Evolutionary conservation across 2,797 vertebrate species (phyloP), one percentile per base, ranked within the genome.

Genomic region (Yasuhikotakia modesta): DNA sequence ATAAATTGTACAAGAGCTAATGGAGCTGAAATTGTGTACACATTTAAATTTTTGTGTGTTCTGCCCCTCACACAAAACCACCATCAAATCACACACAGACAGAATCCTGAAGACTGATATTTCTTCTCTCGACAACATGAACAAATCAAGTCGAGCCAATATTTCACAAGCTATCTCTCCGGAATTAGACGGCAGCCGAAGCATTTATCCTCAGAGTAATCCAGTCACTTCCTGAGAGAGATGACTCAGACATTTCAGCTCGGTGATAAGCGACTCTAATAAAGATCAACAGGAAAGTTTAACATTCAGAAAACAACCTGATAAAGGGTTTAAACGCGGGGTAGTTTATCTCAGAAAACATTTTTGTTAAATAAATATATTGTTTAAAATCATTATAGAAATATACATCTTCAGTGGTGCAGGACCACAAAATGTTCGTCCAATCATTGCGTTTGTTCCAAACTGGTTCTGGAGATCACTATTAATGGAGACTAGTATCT

Each of bases 181-280:
- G 78, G 75, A 80, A 78, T 69, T 82, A 84, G 65, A 74, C 78
- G 52, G 73, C 65, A 76, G 70, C 79, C 50, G 53, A 78, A 81
- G 76, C 73, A 81, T 79, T 84, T 81, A 79, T 84, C 69, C 77
- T 84, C 39, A 4, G 35, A 70, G 70, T 63, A 73, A 79, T 84
- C 82, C 68, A 79, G 77, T 70, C 65, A 70, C 74, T 77, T 16
- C 53, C 24, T 72, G 70, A 74, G 43, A 69, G 32, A 70, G 35
- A 81, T 79, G 77, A 81, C 73, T 80, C 80, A 84, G 69, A 84
- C 60, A 79, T 63, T 79, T 81, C 79, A 81, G 70, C 65, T 55
- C 80, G 50, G 45, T 50, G 79, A 70, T 66, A 84, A 78, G 60
- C 61, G 65, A 27, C 57, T 77, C 77, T 79, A 84, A 79, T 72